phyloP scores from a whole-genome alignment of 2,888 invertebrate species.

The Pilophorus perplexus region DNA sequence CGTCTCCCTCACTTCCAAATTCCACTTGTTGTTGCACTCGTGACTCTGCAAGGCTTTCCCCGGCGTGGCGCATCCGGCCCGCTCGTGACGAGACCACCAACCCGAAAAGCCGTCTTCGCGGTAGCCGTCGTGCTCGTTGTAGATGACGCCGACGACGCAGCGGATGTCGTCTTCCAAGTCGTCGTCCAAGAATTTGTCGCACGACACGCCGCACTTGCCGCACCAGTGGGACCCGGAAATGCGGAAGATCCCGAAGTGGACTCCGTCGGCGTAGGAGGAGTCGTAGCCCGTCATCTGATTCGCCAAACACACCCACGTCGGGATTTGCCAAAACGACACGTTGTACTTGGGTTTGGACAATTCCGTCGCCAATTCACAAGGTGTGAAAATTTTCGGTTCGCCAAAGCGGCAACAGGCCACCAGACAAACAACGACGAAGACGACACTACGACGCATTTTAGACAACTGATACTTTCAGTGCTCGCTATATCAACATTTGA shows the following conservation, averaged over 20 bases:
- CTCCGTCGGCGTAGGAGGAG: not conserved
- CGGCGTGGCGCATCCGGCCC: no score
- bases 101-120: no score
- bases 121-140: not conserved
- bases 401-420: not conserved
- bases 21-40: no score
- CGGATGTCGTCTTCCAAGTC: constrained; percentile 10
- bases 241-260: constrained; percentile 6
- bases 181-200: not conserved
- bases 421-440: not conserved
- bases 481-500: no score
- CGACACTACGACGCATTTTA: no score
- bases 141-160: constrained; percentile 10
- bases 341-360: constrained; percentile 5
- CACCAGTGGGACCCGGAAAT: constrained; percentile 10
- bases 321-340: constrained; percentile 19
- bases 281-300: not conserved
- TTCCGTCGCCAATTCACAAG: constrained; percentile 21
- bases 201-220: not conserved
- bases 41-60: no score
- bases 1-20: no score
- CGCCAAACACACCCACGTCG: constrained; percentile 25
- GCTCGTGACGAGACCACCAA: no score
- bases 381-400: not conserved
- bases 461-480: no score